These are phyloP conservation scores for Brachionus rubens DNA, from an alignment of 1,140 invertebrate species.

Conservation along the genomic window DNA sequence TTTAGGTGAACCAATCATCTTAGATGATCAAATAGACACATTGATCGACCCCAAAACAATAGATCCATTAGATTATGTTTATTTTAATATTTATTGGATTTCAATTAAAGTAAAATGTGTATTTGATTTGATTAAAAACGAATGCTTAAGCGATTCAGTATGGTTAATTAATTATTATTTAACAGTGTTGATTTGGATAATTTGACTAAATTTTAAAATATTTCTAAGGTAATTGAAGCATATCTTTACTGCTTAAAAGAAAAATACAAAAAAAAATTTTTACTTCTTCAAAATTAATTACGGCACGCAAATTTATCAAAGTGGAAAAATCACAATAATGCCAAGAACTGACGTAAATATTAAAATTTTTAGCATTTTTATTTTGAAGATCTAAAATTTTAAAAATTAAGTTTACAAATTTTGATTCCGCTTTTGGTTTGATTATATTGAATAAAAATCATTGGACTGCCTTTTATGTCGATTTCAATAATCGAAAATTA, in stretches of 20 bases:
- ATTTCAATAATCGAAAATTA: too few species aligned
- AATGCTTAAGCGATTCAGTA: slow-evolving; percentile 6
- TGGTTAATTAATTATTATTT: too few species aligned
- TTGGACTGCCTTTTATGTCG: too few species aligned
- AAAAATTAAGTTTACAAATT: too few species aligned
- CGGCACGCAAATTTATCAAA: background rate
- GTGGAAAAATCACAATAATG: background rate
- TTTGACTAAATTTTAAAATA: background rate
- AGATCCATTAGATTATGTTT: background rate
- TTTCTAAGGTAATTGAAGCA: background rate
- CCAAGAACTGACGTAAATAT: too few species aligned
- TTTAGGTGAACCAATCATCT: too few species aligned
- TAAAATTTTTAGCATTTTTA: too few species aligned
- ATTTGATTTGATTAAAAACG: background rate
- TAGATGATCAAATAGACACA: too few species aligned
- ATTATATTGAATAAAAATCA: too few species aligned
- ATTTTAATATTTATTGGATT: background rate
- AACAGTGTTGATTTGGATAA: too few species aligned
- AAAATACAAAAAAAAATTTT: background rate
- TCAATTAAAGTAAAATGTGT: background rate
- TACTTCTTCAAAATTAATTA: background rate
- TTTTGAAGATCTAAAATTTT: too few species aligned
- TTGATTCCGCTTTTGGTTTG: too few species aligned
- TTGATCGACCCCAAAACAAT: background rate
- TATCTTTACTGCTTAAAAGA: background rate